These are phyloP conservation scores for Neoascia interrupta DNA, from an alignment of 2,888 invertebrate genomes.

Conservation along the genomic window DNA sequence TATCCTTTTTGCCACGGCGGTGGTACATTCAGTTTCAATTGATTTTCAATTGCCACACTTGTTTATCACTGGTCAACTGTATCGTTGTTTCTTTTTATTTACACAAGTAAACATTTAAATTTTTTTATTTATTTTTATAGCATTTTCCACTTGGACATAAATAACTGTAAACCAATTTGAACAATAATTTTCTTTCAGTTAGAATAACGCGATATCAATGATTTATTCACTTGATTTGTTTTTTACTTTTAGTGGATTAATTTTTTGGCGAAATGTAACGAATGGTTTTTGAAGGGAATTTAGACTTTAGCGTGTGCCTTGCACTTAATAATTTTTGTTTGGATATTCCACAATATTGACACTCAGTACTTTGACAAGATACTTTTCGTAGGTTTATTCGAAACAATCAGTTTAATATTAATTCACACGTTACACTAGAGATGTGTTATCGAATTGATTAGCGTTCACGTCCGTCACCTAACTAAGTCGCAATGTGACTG, in stretches of 20 bases:
- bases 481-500: conserved; percentile 74
- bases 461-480: conserved; percentile 73
- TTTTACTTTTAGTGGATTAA: background rate
- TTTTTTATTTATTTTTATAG: conserved; percentile 17
- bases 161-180: conserved; percentile 31
- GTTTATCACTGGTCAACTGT: conserved; percentile 11
- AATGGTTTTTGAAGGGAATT: no score
- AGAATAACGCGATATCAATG: conserved; percentile 48
- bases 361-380: conserved; percentile 9
- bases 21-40: background rate
- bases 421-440: conserved; percentile 48
- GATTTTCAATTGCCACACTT: background rate
- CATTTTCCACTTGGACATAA: conserved; percentile 19
- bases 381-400: conserved; percentile 1
- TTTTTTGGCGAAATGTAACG: conserved; percentile 8
- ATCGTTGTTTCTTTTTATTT: background rate
- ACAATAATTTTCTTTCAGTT: conserved; percentile 23
- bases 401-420: no score
- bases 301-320: no score
- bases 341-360: conserved; percentile 22
- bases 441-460: conserved; percentile 59
- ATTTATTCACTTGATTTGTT: conserved; percentile 18
- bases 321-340: no score
- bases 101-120: conserved; percentile 20
- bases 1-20: conserved; percentile 13